Evolutionary conservation across 2,113 vertebrate species (phyloP), one percentile per base, ranked within the genome.

Genomic region (Heliornis fulica): DNA sequence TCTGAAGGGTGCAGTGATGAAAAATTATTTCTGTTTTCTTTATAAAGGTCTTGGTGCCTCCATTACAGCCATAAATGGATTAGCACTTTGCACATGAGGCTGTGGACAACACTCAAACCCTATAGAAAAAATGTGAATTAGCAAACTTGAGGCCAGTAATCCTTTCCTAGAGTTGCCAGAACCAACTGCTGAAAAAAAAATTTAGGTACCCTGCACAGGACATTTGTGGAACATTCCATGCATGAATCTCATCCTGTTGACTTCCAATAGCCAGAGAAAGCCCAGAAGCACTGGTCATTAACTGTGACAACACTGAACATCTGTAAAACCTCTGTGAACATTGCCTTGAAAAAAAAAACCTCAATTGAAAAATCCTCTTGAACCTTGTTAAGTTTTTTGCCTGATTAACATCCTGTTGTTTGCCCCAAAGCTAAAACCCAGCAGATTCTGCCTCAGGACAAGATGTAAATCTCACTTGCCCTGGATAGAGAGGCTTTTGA

Each of bases 151-250:
- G n/a, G 16, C n/a, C 43, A 70, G 8, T 2, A 56, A 10, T 1
- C 11, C 15, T 75, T 41, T 70, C 43, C 11, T 34, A 56, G 26
- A 71, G 4, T 8, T 8, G 26, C 20, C 69, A 71, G 36, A 68
- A 84, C 1, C 28, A 43, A 21, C 7, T 89, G 21, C 9, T 72
- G 75, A 29, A 40, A 45, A 26, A 76, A 66, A 75, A 28, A 5
- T 0, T 3, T 3, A 56, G 65, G 6, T 45, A 11, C 2, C 4
- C 28, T n/a, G 20, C 28, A 31, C 25, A 51, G 28, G 21, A 22
- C 11, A 31, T 63, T 56, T 25, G 11, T 43, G n/a, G 53, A 79
- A 68, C 8, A 4, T 4, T 86, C 15, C 45, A 38, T 69, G 8
- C 45, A 69, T 34, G 17, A 40, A 29, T 50, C 41, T 74, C 32